Base-by-base conservation (phyloP, 1,140 invertebrate species). In the Pemphigus obesinymphae region DNA sequence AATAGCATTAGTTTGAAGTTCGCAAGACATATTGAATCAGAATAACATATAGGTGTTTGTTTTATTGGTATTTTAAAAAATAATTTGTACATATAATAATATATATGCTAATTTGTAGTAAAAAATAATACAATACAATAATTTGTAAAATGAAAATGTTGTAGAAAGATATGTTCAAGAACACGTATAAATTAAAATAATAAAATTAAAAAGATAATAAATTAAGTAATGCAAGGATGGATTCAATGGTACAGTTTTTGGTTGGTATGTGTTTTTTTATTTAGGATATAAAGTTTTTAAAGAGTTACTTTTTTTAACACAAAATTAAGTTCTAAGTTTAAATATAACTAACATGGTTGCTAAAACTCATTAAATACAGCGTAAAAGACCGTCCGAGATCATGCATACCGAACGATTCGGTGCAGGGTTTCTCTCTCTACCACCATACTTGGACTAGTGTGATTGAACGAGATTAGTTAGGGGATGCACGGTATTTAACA, bases 151-250 rank as follows among this genome's bases (percentile, higher is more conserved):
- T 4, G n/a, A 6, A 61, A 17, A 8, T 61, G 15, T 61, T 29
- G 29, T 20, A 31, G 58, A 61, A 61, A 66, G 17, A 66, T n/a
- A n/a, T n/a, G n/a, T n/a, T n/a, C n/a, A n/a, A 48, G 13, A 48
- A 43, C 13, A 20, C n/a, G 15, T 66, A 34, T n/a, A 66, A 66
- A 11, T 70, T 26, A 43, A 70, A 26, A 23, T 70, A 20, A n/a
- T 43, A 43, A 40, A 68, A 0, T 70, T 70, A 23, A 43, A n/a
- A 2, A 26, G n/a, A 17, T 45, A 70, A 70, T 45, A 45, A 8
- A 29, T 70, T 70, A 70, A 70, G 68, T 70, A 70, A 45, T 23
- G 6, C 23, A 29, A 70, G 68, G 68, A 70, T 70, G 68, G 68
- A 70, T 45, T 70, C 15, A 43, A 66, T 23, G 45, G 13, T 26